Evolutionary conservation across 2,113 vertebrate genomes (phyloP).

Genomic region (Perca fluviatilis): DNA sequence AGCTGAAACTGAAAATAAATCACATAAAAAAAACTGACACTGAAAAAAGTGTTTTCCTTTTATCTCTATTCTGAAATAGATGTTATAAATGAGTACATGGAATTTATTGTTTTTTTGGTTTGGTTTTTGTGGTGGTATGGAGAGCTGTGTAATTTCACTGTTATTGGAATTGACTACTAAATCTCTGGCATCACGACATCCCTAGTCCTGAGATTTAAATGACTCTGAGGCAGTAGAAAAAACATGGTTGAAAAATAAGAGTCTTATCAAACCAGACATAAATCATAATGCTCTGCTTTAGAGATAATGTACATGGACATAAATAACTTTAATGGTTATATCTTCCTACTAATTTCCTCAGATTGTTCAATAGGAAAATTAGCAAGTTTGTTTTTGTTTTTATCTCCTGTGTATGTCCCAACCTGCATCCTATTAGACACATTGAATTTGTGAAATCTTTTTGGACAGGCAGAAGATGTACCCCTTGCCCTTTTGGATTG

Average conservation of each 20-base stretch:
- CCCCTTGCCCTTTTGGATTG: neutral
- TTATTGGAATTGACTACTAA: too few species aligned
- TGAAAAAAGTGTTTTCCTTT: too few species aligned
- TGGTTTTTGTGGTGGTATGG: too few species aligned
- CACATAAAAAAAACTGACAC: too few species aligned
- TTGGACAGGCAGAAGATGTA: neutral
- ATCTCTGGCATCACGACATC: too few species aligned
- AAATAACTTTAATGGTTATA: conserved; percentile 3
- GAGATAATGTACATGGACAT: conserved; percentile 1
- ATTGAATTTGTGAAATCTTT: neutral
- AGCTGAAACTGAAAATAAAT: too few species aligned
- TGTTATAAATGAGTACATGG: too few species aligned
- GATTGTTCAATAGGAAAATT: neutral
- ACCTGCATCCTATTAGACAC: neutral
- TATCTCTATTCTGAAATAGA: too few species aligned
- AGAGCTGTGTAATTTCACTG: too few species aligned
- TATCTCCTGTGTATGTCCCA: neutral
- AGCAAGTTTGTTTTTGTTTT: neutral
- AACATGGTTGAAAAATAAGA: neutral
- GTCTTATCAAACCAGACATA: neutral
- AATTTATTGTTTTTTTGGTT: too few species aligned
- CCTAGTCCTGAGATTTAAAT: neutral
- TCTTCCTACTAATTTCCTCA: neutral
- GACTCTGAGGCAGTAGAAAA: neutral
- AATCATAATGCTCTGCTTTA: neutral